Evolutionary conservation across 2,113 vertebrate species (phyloP).

Genomic region (Callopanchax toddi): DNA sequence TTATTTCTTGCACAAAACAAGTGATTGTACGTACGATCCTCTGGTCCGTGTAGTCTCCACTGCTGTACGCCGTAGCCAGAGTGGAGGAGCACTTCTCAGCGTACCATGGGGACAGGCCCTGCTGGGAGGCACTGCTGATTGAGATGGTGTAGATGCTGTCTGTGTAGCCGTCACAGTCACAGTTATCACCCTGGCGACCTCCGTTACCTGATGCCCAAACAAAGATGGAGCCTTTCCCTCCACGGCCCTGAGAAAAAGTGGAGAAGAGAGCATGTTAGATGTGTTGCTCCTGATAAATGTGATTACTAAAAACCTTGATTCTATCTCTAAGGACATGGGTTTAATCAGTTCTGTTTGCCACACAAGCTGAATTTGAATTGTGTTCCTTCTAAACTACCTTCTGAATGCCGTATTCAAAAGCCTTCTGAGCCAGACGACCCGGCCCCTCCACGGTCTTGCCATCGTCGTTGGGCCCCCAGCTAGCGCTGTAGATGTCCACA

Average conservation of each 20-base stretch:
- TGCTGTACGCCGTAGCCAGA: slow-evolving; percentile 97
- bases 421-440: slow-evolving; percentile 93
- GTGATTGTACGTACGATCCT: slow-evolving; percentile 86
- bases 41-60: slow-evolving; percentile 97
- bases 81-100: slow-evolving; percentile 99
- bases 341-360: too few relatives aligned
- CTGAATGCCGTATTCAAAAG: slow-evolving; percentile 96
- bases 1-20: background rate
- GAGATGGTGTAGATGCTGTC: slow-evolving; percentile 98
- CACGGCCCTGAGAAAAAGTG: slow-evolving; percentile 83
- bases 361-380: too few relatives aligned
- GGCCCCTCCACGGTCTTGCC: slow-evolving; percentile 98
- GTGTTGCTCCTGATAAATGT: too few relatives aligned
- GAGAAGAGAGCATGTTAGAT: background rate
- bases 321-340: too few relatives aligned
- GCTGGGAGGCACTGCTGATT: slow-evolving; percentile 97
- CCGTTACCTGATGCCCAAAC: slow-evolving; percentile 99
- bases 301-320: too few relatives aligned
- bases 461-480: slow-evolving; percentile 98
- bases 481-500: slow-evolving; percentile 98
- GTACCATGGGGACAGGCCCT: slow-evolving; percentile 97
- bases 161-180: slow-evolving; percentile 97
- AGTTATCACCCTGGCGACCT: slow-evolving; percentile 96
- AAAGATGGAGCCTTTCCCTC: slow-evolving; percentile 96
- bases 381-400: too few relatives aligned